These are phyloP conservation scores for Pleuronectes platessa DNA, from an alignment of 2,113 vertebrate genomes.

Conservation along the genomic window DNA sequence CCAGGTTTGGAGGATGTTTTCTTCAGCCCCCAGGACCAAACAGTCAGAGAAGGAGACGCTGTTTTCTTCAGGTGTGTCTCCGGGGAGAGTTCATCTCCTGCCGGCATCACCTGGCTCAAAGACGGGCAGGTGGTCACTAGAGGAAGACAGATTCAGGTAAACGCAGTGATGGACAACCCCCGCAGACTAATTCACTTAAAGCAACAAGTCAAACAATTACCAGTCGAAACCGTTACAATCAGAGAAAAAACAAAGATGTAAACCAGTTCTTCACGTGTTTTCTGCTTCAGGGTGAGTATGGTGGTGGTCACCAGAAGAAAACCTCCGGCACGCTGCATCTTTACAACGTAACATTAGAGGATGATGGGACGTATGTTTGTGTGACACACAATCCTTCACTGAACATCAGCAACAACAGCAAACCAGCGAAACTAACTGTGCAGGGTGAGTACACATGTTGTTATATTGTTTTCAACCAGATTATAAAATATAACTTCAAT, in stretches of 20 bases:
- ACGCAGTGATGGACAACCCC: neutral
- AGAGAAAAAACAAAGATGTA: neutral
- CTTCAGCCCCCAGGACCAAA: constrained; percentile 79
- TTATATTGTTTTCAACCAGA: no score
- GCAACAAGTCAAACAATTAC: neutral
- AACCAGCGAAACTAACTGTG: constrained; percentile 75
- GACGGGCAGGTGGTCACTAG: constrained; percentile 67
- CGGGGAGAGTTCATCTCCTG: constrained; percentile 80
- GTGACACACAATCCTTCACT: constrained; percentile 76
- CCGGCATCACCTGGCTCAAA: constrained; percentile 81
- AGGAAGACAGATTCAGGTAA: constrained; percentile 81
- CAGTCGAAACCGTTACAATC: no score
- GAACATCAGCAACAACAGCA: constrained; percentile 74
- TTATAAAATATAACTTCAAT: no score
- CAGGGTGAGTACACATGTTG: constrained; percentile 57
- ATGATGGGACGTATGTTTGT: constrained; percentile 80
- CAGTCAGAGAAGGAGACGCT: constrained; percentile 63
- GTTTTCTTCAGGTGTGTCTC: constrained; percentile 84
- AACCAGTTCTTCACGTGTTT: neutral
- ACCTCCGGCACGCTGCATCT: constrained; percentile 80
- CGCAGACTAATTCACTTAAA: no score
- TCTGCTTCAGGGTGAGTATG: constrained; percentile 78
- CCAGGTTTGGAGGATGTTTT: constrained; percentile 82
- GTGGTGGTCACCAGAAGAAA: constrained; percentile 80
- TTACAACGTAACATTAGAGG: constrained; percentile 73